Base-by-base conservation (phyloP, 2,888 invertebrate species). In the Caenorhabditis doughertyi region DNA sequence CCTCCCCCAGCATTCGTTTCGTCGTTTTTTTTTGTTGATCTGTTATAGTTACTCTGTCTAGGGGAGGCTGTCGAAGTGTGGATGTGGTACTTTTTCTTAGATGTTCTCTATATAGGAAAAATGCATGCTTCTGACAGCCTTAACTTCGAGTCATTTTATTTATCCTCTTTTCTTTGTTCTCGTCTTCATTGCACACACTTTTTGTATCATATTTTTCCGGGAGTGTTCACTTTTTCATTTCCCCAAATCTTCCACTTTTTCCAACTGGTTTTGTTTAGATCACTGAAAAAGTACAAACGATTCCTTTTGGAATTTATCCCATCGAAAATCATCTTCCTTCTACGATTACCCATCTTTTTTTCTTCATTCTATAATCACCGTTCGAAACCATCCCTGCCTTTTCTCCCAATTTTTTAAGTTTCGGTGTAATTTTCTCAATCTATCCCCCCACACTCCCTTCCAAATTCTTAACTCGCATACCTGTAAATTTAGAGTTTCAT, bases 201-300 rank as follows among this genome's bases (percentile, higher is more conserved):
- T 42, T 62, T 62, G 62, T 64, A 44, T 47, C 64, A 64, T 65
- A 55, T 62, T 65, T 64, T 35, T 44, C 39, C 44, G 39, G 42
- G 49, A 72, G 35, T 35, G n/a, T n/a, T n/a, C 35, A 35, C 35
- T 39, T 35, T 49, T 27, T 49, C 16, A 9, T 35, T 51, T 65
- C 18, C 32, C 32, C 5, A 35, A 35, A 35, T 55, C 23, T 55
- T 44, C 29, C 16, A 16, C 27, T 27, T 44, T 29, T 21, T 42
- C 67, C 47, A 44, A 44, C 47, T 71, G 44, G 35, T 56, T 23
- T 58, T 71, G 71, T 71, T 71, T 35, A 44, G 58, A 71, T 49
- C 58, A 49, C 56, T 47, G 47, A 49, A 11, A 11, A 49, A 71
- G 56, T 32, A 60, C 72, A 72, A 72, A 62, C 72, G 72, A 72